Evolutionary conservation across 2,888 invertebrate genomes (phyloP).

Genomic region (Eumacrocentrus americanus): DNA sequence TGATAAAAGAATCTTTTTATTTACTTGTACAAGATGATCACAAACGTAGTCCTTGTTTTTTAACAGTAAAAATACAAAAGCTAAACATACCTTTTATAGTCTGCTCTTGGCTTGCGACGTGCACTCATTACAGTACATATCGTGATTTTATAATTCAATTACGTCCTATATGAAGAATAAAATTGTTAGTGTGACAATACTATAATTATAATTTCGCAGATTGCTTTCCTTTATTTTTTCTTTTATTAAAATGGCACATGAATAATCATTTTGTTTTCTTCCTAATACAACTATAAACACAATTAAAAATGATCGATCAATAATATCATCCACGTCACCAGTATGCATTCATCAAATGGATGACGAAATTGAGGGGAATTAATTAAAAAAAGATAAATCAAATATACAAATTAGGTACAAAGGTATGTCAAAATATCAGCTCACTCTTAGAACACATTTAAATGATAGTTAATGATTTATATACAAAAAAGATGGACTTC

Average conservation of each 20-base stretch:
- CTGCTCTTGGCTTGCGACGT: no score
- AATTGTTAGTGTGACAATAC: not conserved
- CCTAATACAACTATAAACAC: not conserved
- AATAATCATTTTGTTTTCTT: slow-evolving; percentile 46
- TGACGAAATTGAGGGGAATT: not conserved
- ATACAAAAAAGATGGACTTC: slow-evolving; percentile 3
- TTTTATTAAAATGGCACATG: slow-evolving; percentile 56
- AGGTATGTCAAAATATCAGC: not conserved
- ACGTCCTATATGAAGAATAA: slow-evolving; percentile 1
- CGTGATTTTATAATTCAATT: not conserved
- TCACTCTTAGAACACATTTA: not conserved
- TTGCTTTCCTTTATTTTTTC: slow-evolving; percentile 14
- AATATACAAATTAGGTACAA: slow-evolving; percentile 14
- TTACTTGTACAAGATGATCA: slow-evolving; percentile 51
- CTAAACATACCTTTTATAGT: slow-evolving; percentile 20
- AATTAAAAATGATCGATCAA: not conserved
- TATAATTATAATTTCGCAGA: not conserved
- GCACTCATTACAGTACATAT: no score
- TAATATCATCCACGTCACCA: not conserved
- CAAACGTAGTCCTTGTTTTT: slow-evolving; percentile 42
- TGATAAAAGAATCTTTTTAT: slow-evolving; percentile 47
- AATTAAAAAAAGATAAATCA: not conserved
- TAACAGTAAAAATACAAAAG: slow-evolving; percentile 25
- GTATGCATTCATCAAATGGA: not conserved
- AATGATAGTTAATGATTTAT: not conserved